A percentile compares a stretch with the other conserved stretches of the same genome.
Evolutionary conservation across 2,888 invertebrate genomes (phyloP).

Genomic region (Spatulosminthurus flaviceps): DNA sequence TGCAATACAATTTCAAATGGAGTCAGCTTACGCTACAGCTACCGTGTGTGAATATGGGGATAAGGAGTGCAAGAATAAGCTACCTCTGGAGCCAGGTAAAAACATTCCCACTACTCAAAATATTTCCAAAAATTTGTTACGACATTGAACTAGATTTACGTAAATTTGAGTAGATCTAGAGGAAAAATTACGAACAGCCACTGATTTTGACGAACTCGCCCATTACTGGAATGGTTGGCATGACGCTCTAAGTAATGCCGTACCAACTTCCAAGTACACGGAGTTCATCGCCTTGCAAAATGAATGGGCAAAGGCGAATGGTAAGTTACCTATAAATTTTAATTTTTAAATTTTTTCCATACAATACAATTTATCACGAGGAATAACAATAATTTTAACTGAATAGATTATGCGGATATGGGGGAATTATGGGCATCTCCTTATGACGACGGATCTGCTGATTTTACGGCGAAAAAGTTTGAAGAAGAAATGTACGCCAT

Average conservation of each 20-base stretch:
- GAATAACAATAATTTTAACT: no score
- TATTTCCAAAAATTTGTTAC: no score
- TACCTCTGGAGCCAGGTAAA: constrained; percentile 51
- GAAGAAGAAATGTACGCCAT: constrained; percentile 47
- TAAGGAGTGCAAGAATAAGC: not conserved
- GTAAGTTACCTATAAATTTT: constrained; percentile 53
- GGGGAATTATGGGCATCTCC: constrained; percentile 54
- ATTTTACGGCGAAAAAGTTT: constrained; percentile 50
- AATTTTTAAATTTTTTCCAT: no score
- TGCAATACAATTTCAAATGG: constrained; percentile 64
- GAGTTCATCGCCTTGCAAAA: constrained; percentile 50
- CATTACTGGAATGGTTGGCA: constrained; percentile 53
- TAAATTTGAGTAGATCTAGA: constrained; percentile 68
- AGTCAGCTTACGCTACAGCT: constrained; percentile 65
- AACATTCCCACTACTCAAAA: no score
- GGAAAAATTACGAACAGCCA: constrained; percentile 16
- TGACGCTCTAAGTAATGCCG: constrained; percentile 50
- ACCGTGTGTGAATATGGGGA: constrained; percentile 62
- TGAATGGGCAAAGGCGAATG: constrained; percentile 50
- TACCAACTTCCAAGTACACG: constrained; percentile 47
- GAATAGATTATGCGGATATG: constrained; percentile 48
- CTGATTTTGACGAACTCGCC: constrained; percentile 38
- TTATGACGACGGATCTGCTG: constrained; percentile 51
- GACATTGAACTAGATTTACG: no score
- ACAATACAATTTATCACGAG: no score